These are phyloP conservation scores for Hypomesus transpacificus DNA, from an alignment of 2,113 vertebrate species.

Conservation along the genomic window DNA sequence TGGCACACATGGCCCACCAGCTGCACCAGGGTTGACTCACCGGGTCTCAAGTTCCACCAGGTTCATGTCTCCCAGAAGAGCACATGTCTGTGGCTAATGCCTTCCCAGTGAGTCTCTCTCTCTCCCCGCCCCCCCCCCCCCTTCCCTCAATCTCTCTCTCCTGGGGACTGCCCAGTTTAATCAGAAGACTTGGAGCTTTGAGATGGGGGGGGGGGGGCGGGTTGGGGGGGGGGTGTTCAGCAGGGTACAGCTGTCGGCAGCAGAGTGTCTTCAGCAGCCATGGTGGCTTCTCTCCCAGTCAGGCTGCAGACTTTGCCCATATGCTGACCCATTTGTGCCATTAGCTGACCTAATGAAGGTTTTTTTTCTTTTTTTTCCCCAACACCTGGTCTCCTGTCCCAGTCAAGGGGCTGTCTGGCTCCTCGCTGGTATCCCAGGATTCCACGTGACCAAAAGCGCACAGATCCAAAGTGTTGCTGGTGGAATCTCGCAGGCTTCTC, in stretches of 20 bases:
- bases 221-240: too few species aligned
- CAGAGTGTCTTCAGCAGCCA: neutral
- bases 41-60: constrained; percentile 10
- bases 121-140: constrained; percentile 26
- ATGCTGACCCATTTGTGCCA: constrained; percentile 11
- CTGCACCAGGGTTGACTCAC: constrained; percentile 56
- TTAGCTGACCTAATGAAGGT: neutral
- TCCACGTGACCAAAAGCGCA: too few species aligned
- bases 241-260: constrained; percentile 5
- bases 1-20: constrained; percentile 43
- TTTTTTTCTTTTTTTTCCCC: constrained; percentile 7
- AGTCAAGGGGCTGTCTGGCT: constrained; percentile 22
- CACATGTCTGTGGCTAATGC: constrained; percentile 14
- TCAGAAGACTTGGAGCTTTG: constrained; percentile 17
- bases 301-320: constrained; percentile 1
- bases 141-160: constrained; percentile 9
- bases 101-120: constrained; percentile 34
- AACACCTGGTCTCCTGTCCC: constrained; percentile 1
- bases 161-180: constrained; percentile 14
- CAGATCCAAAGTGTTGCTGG: too few species aligned
- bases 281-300: neutral
- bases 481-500: neutral
- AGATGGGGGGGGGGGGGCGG: neutral
- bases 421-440: constrained; percentile 6
- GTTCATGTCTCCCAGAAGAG: too few species aligned